phyloP scores from a whole-genome alignment of 2,888 invertebrate genomes.

The Campoletis raptor region DNA sequence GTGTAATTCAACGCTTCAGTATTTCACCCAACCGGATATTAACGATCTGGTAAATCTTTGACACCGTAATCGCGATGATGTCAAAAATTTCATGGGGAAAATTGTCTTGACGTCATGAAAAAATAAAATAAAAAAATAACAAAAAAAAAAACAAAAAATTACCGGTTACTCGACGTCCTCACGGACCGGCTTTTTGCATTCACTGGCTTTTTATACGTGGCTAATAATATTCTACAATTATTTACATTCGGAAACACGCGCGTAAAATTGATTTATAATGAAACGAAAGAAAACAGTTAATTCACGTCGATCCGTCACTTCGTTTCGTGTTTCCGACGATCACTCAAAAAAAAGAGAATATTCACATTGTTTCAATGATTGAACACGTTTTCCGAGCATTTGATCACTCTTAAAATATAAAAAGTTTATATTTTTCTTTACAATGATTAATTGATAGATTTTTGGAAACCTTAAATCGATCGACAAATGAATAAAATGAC shows the following conservation, averaged over 20 bases:
- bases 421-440: not conserved
- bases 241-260: conserved; percentile 76
- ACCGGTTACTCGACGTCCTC: conserved; percentile 42
- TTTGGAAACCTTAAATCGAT: not conserved
- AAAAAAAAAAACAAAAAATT: not conserved
- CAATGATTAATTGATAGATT: not conserved
- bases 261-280: conserved; percentile 4
- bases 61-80: conserved; percentile 1
- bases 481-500: not conserved
- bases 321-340: not conserved
- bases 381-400: not conserved
- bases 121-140: not conserved
- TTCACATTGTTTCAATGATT: not conserved
- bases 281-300: not conserved
- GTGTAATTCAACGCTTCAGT: conserved; percentile 31
- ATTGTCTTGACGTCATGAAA: not conserved
- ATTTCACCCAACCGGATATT: not conserved
- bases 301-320: not conserved
- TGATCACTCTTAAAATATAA: not conserved
- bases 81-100: not conserved
- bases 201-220: conserved; percentile 71
- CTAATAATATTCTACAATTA: conserved; percentile 78
- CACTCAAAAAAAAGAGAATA: not conserved
- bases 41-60: not conserved
- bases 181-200: conserved; percentile 68